Evolutionary conservation across 2,797 vertebrate genomes (phyloP).

Genomic region (Anisognathus igniventris): DNA sequence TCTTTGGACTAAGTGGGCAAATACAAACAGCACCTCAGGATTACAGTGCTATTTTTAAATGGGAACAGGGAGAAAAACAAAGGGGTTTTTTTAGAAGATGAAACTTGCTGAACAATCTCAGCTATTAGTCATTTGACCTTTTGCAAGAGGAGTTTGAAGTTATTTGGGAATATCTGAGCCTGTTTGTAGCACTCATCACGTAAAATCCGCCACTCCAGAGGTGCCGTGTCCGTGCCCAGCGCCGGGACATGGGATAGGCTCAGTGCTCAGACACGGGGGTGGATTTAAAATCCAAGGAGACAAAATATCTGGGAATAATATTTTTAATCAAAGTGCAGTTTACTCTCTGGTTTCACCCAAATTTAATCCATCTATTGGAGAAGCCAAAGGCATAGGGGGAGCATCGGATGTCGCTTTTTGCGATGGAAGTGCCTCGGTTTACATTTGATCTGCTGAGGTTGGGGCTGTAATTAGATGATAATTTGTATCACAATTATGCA

Average conservation of each 20-base stretch:
- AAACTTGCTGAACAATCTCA: not conserved
- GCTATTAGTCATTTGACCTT: not conserved
- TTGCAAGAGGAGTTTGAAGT: not conserved
- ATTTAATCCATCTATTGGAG: slow-evolving; percentile 3
- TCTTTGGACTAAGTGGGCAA: not conserved
- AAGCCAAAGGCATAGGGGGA: not conserved
- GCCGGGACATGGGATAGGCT: not conserved
- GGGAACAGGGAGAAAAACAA: not conserved
- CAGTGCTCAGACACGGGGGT: not conserved
- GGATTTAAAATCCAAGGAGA: not conserved
- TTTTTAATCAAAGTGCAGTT: slow-evolving; percentile 14
- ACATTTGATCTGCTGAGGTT: slow-evolving; percentile 59
- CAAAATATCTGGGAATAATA: not conserved
- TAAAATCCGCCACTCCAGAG: not conserved
- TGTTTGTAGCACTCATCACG: not conserved
- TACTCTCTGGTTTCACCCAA: slow-evolving; percentile 30
- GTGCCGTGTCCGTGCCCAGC: accelerated
- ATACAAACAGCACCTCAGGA: not conserved
- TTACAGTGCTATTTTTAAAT: not conserved
- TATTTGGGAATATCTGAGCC: not conserved
- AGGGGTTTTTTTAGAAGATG: accelerated
- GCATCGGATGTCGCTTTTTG: not conserved
- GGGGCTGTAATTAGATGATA: slow-evolving; percentile 70
- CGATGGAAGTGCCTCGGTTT: slow-evolving; percentile 4
- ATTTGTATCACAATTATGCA: slow-evolving; percentile 73